Evolutionary conservation across 1,140 invertebrate genomes (phyloP), one percentile per base, ranked within the genome.

Genomic region (Whitmania pigra): DNA sequence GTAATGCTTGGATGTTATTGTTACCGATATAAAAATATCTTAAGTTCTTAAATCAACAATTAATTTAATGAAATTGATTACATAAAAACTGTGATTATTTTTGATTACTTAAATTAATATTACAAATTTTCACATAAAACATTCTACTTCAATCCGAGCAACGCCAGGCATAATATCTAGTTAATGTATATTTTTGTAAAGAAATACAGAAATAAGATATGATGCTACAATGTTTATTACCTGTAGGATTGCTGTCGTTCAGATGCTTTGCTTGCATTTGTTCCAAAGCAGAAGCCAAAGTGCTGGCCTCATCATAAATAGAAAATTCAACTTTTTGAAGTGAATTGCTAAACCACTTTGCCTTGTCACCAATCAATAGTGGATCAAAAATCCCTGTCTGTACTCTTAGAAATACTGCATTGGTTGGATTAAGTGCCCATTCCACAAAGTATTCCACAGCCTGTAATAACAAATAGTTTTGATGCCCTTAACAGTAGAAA

Each of bases 401-500:
- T 7, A 99, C 92, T 43, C 97, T 86, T 43, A 97, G 85, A 78
- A 97, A 99, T 9, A 95, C 94, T 40, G 97, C 92, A 84, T 99
- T 99, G 74, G 88, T 91, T 0, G 97, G 97, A 18, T 92, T 93
- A 1, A 99, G 83, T 0, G 91, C 93, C 93, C 95, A 99, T 82
- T 99, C 97, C 0, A 94, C 94, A 73, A 97, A 87, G 83, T 94
- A 99, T 81, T 99, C 96, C 2, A 99, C 94, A 11, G 96, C 94
- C 88, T 93, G 31, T 49, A 11, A 49, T 49, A 49, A 49, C 9
- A 17, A 49, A 49, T 49, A 49, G 43, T 13, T 49, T 49, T 13
- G 13, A 36, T 36, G 43, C 13, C 9, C 11, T 5, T 49, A 49
- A 5, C 15, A 49, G 15, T 11, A 11, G 11, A 11, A 49, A 49